Base-by-base conservation (phyloP, 2,113 vertebrate genomes). In the Lepus timidus region DNA sequence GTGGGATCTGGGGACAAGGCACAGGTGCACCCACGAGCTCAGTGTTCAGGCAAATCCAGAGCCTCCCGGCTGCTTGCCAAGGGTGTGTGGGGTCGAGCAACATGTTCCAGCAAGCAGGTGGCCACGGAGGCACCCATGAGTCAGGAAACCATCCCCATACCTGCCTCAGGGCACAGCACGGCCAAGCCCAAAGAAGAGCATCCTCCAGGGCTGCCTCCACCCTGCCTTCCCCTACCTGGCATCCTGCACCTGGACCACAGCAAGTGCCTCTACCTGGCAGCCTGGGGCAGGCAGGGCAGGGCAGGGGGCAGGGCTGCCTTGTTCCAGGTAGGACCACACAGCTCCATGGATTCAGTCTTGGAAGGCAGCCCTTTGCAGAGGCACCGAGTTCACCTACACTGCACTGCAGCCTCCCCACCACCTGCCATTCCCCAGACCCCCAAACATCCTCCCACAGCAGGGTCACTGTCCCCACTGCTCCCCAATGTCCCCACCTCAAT, bases 201-300 rank as follows among this genome's bases (percentile, higher is more conserved):
- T 19, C 64, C 49, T 20, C 55, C 3, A 33, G 31, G 44, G 33
- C 11, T 2, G 31, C 31, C 25, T 52, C 75, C 0, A 0, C 27
- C 51, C 20, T 79, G 22, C 2, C 25, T 80, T 80, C 20, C 44
- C 68, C 55, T n/a, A 68, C 9, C 86, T 6, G 70, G 68, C 22
- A n/a, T 80, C 31, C 44, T 25, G 1, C 0, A 44, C 55, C 68
- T 22, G 29, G 51, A 62, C 31, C 23, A 78, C 36, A 80, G 3
- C 29, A 0, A 67, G 20, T 2, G 2, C 3, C 3, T 9, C 51
- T 11, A 39, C 4, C 52, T 0, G 3, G 33, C 25, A 67, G 31
- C 31, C 11, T n/a, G 33, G n/a, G 73, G 39, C 4, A 3, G 55
- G 55, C 55, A 58, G 14, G 55, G 52, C 52, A 3, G 52, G 52